Base-by-base conservation (phyloP, 1,140 invertebrate species). In the Cydia fagiglandana region DNA sequence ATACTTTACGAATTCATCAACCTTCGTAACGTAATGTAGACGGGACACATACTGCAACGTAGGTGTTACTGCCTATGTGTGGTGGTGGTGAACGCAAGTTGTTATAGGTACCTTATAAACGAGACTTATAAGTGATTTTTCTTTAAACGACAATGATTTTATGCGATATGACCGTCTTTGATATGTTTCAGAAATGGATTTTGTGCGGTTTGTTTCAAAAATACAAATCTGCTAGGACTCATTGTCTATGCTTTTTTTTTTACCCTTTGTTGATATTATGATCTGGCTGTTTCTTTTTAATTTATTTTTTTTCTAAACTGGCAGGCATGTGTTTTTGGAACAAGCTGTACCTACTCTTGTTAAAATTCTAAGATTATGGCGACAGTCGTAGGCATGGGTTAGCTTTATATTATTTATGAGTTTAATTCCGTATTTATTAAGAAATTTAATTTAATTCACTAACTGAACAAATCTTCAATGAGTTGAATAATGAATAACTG, bases 141-240 rank as follows among this genome's bases (percentile, higher is more conserved):
- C 34, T 15, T 47, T 15, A 47, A 12, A 15, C 15, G 45, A 1
- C 9, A 45, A 34, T 13, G 34, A 30, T 30, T 47, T 74, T 3
- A 73, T 45, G 75, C 20, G 47, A n/a, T 76, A 77, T 73, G 76
- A 15, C 76, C 15, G 70, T 76, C 68, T 24, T 70, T 84, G 81
- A 83, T 50, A 73, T 77, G 78, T 79, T 73, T 81, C 80, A 78
- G 61, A 73, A 78, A 61, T 77, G 75, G 34, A 78, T 77, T 80
- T 12, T 41, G 17, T 70, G 34, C 38, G 34, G 66, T 70, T 70
- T 41, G 38, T 70, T 70, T 41, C 66, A 38, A 38, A 70, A 45
- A 70, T 41, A 30, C 66, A 41, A 10, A 17, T 17, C 34, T 70
- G 66, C 17, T 38, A 17, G n/a, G 38, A 10, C 20, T 6, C 3